Evolutionary conservation across 1,140 invertebrate genomes (phyloP), one percentile per base, ranked within the genome.

Genomic region (Ctenoplectra terminalis): DNA sequence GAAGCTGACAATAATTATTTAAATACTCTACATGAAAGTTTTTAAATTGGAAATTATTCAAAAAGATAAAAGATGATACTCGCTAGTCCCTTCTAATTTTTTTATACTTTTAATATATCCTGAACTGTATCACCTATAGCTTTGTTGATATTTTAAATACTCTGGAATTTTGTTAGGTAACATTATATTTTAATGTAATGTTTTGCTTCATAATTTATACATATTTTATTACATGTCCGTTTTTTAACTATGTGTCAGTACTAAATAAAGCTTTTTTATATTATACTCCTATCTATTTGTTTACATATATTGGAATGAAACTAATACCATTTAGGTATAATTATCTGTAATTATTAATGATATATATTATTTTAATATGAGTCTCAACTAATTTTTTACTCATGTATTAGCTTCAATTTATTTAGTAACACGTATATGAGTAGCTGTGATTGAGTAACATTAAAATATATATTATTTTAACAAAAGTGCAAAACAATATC

Each of bases 81-180:
- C 52, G n/a, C 85, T 86, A 87, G 85, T 87, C 85, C 75, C 54
- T 87, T 61, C 78, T 72, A 73, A 74, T 85, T 9, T 87, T 86
- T 85, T 88, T 76, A 87, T 82, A 88, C 29, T 82, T 87, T 85
- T 82, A 85, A 75, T 87, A 87, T 60, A 64, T 56, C 34, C 69
- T 15, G 34, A 64, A 73, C 7, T 43, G 50, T 82, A 76, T 82
- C 64, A 76, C 82, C 66, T 54, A 71, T n/a, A 71, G 37, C 46
- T 70, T 66, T 63, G 40, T 64, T 64, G 58, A 26, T 15, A 56
- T 63, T 40, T 84, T 46, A 34, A 67, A 73, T 64, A 48, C 34
- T 67, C 64, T 63, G 34, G 17, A 60, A 79, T 56, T 74, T 37
- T 73, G 50, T 61, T 64, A 58, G 13, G 29, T 54, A 48, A 58